These are phyloP conservation scores for Heteromyza rotundicornis DNA, from an alignment of 2,888 invertebrate genomes.

Conservation along the genomic window DNA sequence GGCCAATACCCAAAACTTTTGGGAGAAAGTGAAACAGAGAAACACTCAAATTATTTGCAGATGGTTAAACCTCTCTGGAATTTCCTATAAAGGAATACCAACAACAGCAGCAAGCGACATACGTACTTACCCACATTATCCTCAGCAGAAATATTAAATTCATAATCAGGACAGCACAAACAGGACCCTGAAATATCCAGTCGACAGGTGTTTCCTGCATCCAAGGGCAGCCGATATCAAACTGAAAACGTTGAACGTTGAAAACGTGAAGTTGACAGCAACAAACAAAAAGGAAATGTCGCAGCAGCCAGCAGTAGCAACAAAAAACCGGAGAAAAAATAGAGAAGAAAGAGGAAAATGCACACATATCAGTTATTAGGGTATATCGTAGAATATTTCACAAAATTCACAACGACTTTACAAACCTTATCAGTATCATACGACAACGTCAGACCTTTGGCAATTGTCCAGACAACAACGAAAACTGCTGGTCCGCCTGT, in stretches of 20 bases:
- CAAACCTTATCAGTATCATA: constrained; percentile 49
- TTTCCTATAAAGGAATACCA: neutral
- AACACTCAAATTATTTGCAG: no score
- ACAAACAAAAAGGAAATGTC: constrained; percentile 14
- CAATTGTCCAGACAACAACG: constrained; percentile 58
- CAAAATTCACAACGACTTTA: constrained; percentile 5
- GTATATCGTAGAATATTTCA: no score
- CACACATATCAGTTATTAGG: neutral
- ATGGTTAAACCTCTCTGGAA: no score
- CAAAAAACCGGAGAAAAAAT: neutral
- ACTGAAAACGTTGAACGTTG: constrained; percentile 37
- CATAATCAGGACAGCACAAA: constrained; percentile 79
- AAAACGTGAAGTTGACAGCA: neutral
- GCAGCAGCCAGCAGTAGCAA: neutral
- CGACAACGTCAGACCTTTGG: constrained; percentile 56
- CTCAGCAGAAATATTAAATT: constrained; percentile 82
- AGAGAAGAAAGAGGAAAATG: neutral
- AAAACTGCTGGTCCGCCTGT: constrained; percentile 61
- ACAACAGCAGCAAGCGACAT: neutral
- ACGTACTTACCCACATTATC: constrained; percentile 83
- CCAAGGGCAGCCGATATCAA: constrained; percentile 75
- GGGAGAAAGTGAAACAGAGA: no score
- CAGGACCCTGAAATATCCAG: constrained; percentile 88
- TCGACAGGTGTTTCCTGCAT: constrained; percentile 81
- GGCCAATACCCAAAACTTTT: no score